A percentile compares a stretch with the other conserved stretches of the same genome.
phyloP scores from a whole-genome alignment of 1,140 invertebrate species.

The Microplitis demolitor region DNA sequence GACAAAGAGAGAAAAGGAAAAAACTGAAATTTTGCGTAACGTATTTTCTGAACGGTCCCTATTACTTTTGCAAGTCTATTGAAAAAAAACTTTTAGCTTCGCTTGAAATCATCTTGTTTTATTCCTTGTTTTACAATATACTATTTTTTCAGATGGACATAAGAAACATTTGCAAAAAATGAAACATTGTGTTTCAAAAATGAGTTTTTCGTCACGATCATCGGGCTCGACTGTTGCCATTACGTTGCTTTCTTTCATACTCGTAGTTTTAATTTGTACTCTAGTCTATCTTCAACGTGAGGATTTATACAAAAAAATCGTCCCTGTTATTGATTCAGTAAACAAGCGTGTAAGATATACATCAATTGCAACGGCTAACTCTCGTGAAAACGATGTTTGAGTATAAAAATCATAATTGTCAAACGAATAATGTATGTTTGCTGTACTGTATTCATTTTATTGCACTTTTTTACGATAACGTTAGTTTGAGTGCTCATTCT shows the following conservation, averaged over 20 bases:
- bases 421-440: no score
- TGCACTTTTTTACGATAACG: constrained; percentile 9
- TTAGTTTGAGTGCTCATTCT: constrained; percentile 9
- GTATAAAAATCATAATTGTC: constrained; percentile 22
- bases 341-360: constrained; percentile 76
- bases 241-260: constrained; percentile 64
- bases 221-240: constrained; percentile 64
- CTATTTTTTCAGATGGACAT: constrained; percentile 46
- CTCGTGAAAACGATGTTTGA: constrained; percentile 56
- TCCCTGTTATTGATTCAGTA: constrained; percentile 70
- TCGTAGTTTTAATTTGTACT: constrained; percentile 63
- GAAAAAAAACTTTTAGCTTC: constrained; percentile 28
- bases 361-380: constrained; percentile 66
- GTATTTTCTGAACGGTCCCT: no score
- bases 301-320: constrained; percentile 64
- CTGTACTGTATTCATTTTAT: background rate
- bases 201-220: constrained; percentile 43
- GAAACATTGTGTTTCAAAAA: constrained; percentile 40
- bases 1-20: no score
- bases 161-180: constrained; percentile 39
- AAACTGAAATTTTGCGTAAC: no score
- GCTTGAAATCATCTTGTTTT: constrained; percentile 40
- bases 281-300: constrained; percentile 68
- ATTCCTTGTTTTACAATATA: constrained; percentile 27
- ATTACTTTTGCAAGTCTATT: no score